Percentiles rank a stretch among this genome's conserved stretches.
Conservation (phyloP, 2,797 vertebrate genomes). For the Chiroxiphia lanceolata region DNA sequence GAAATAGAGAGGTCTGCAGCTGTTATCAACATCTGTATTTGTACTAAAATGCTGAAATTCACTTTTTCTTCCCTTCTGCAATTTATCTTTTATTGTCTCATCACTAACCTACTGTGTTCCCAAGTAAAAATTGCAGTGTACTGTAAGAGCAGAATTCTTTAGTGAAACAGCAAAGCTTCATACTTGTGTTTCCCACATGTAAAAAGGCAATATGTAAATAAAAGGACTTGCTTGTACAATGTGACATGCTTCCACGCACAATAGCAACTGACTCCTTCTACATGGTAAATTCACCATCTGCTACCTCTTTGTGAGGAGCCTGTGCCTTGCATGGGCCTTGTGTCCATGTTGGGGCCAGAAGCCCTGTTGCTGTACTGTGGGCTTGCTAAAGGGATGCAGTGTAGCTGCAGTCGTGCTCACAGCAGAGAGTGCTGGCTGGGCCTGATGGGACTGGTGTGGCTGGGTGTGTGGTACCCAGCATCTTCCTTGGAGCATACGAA, state of each 20-base stretch:
- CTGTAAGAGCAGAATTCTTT: neutral
- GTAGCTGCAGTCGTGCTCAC: neutral
- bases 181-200: neutral
- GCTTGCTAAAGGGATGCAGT: neutral
- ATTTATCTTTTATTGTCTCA: neutral
- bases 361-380: rapidly evolving
- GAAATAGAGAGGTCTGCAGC: neutral
- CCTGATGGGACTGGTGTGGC: neutral
- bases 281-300: neutral
- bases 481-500: rapidly evolving
- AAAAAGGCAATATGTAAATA: neutral
- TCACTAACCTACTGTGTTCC: neutral
- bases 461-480: neutral
- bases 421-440: neutral
- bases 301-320: neutral
- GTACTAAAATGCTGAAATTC: neutral
- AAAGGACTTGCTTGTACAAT: neutral
- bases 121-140: neutral
- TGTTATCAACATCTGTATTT: neutral
- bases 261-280: neutral
- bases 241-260: neutral
- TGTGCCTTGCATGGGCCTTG: neutral
- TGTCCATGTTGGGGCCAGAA: neutral
- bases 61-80: neutral
- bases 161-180: neutral